Evolutionary conservation across 2,113 vertebrate genomes (phyloP).

Genomic region (Larimichthys polyactis): DNA sequence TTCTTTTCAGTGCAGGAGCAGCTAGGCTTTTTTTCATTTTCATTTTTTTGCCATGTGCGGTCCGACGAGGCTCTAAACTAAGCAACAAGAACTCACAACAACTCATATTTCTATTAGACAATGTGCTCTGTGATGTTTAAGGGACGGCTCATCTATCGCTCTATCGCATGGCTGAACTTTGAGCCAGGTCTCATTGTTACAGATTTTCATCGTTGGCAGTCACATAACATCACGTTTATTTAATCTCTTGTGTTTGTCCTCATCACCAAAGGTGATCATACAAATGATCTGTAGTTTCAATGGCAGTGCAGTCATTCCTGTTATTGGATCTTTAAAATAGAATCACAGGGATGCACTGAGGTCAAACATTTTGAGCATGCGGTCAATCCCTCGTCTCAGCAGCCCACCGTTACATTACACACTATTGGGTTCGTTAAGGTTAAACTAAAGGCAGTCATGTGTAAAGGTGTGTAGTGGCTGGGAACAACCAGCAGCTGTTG

Average conservation of each 20-base stretch:
- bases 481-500: slow-evolving; percentile 49
- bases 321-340: slow-evolving; percentile 32
- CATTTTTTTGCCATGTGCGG: not conserved
- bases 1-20: not conserved
- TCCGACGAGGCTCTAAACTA: not conserved
- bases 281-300: not conserved
- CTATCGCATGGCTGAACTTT: not conserved
- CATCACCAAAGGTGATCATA: not conserved
- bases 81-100: not conserved
- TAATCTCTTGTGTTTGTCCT: not conserved
- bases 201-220: not conserved
- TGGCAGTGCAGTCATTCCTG: not conserved
- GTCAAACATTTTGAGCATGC: slow-evolving; percentile 4
- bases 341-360: not conserved
- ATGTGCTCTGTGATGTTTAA: not conserved
- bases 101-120: not conserved
- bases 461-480: slow-evolving; percentile 37
- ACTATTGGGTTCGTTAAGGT: slow-evolving; percentile 40
- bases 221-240: not conserved
- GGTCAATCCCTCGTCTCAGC: not conserved
- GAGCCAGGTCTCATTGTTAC: not conserved
- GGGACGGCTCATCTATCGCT: too few relatives aligned
- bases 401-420: not conserved
- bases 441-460: slow-evolving; percentile 32
- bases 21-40: not conserved